Evolutionary conservation across 2,888 invertebrate genomes (phyloP).

Genomic region (Ametastegia equiseti): DNA sequence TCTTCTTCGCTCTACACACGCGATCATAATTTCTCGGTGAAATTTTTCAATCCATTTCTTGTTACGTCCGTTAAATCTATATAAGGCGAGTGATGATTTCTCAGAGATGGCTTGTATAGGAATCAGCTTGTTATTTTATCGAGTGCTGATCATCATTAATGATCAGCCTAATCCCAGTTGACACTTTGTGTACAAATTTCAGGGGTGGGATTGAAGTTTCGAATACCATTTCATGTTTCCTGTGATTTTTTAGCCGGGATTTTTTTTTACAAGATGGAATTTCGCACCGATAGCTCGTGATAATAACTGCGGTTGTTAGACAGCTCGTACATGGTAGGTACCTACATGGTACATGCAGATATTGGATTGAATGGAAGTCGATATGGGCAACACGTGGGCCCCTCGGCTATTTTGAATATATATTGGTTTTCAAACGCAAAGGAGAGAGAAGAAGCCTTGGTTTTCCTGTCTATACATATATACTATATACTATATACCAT

Average conservation of each 20-base stretch:
- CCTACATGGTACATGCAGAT: background rate
- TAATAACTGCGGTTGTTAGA: slow-evolving; percentile 23
- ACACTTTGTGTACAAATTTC: no score
- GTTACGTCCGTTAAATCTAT: background rate
- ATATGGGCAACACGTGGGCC: slow-evolving; percentile 46
- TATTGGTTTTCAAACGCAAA: slow-evolving; percentile 47
- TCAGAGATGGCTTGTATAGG: no score
- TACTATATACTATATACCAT: no score
- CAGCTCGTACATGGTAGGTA: background rate
- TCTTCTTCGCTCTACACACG: background rate
- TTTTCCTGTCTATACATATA: slow-evolving; percentile 7
- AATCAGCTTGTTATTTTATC: no score
- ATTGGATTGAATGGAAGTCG: slow-evolving; percentile 45
- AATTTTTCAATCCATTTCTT: background rate
- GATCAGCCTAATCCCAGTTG: no score
- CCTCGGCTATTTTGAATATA: slow-evolving; percentile 46
- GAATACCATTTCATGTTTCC: no score
- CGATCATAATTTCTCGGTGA: background rate
- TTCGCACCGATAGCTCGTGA: background rate
- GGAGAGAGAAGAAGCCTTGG: background rate
- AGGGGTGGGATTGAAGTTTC: no score
- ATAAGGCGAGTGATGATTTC: no score
- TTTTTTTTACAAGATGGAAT: no score
- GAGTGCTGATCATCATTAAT: no score
- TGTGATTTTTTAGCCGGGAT: no score